Base-by-base conservation (phyloP, 2,888 invertebrate genomes). In the Scrobipalpa costella region DNA sequence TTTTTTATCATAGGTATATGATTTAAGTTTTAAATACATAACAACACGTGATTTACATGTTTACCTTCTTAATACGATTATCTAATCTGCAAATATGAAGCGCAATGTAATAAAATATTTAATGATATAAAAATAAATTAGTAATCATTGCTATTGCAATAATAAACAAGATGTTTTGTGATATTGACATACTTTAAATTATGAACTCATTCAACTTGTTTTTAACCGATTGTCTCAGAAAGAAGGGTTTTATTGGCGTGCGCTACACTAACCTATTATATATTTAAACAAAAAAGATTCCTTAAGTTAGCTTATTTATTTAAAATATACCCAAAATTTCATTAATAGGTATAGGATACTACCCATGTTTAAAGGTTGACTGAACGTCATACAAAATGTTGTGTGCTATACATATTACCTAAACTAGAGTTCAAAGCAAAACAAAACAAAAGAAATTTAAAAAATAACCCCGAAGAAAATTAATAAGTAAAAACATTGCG, bases 51-150 rank as follows among this genome's bases (percentile, higher is more conserved):
- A 44, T 44, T 15, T 15, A 13, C 44, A n/a, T 44, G 44, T 44
- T 44, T 44, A 44, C 44, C 44, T 44, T 44, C n/a, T 44, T 44
- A 44, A 44, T n/a, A n/a, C 15, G 44, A 44, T 44, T 44, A 44
- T 44, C 44, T 44, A 44, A 44, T 44, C 44, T 44, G n/a, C n/a
- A 1, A 44, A n/a, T n/a, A 44, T 44, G 15, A n/a, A 15, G 44
- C 44, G 44, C 44, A 44, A 44, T 44, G 44, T 11, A 40, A 15
- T 44, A 15, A n/a, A n/a, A n/a, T 40, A 44, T 44, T 44, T 3
- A 27, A 27, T 27, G 5, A 27, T 27, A 27, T 3, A 27, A 27
- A 27, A 27, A 27, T 3, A 27, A 27, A n/a, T n/a, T n/a, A 27
- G 27, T 27, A 44, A 44, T 44, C 44, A n/a, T 44, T 7, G 44